Evolutionary conservation across 2,113 vertebrate genomes (phyloP), one percentile per base, ranked within the genome.

Genomic region (Ursus arctos): DNA sequence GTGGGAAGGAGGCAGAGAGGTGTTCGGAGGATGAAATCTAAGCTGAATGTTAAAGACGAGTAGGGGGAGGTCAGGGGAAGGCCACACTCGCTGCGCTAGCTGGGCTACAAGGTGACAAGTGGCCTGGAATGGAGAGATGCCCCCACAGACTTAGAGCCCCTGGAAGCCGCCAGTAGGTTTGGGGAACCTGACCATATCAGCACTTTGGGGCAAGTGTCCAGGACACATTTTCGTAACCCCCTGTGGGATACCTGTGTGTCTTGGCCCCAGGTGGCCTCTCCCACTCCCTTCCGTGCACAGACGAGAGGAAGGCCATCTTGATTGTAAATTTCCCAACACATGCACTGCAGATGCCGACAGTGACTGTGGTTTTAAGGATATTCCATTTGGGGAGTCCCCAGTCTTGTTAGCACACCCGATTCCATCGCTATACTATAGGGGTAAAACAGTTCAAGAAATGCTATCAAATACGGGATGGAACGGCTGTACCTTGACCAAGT

Each of bases 401-500:
- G 40, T 4, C 40, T 51, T n/a, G 24, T 24, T 3, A 26, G 85
- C 61, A 79, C 6, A 43, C 22, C 36, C 4, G 61, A 74, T 51
- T 57, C 61, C 18, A 7, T 11, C 26, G 53, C n/a, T 5, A 1
- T 4, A 18, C 36, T 21, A 36, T 12, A 76, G 24, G 7, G 18
- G 7, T 10, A 12, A 55, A 36, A n/a, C 1, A 3, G 3, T 7
- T 26, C 12, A n/a, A 21, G 67, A 19, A 16, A 40, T 0, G 36
- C 19, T n/a, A 2, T 3, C 22, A 2, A 40, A 3, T 4, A 3
- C 0, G 13, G n/a, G 65, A 4, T 7, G 2, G 47, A 51, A 5
- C 1, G 0, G 2, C 59, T 11, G 79, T 97, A 99, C 99, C 99
- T 99, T 99, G 83, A 99, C 33, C 26, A 99, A 97, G 65, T 99